phyloP scores from a whole-genome alignment of 2,888 invertebrate genomes.

The Eumacrocentrus americanus region DNA sequence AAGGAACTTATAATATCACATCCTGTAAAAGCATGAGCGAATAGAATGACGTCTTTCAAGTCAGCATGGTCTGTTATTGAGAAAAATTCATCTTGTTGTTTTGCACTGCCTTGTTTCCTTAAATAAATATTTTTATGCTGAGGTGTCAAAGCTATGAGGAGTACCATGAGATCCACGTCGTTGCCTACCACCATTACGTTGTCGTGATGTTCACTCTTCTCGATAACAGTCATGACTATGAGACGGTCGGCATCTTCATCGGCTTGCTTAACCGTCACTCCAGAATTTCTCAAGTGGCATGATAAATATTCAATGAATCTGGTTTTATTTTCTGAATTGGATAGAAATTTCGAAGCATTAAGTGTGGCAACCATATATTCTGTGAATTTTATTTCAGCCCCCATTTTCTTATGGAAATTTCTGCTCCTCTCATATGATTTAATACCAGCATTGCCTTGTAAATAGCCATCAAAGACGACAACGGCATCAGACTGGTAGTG shows the following conservation, averaged over 20 bases:
- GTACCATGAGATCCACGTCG: constrained; percentile 20
- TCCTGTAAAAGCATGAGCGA: no score
- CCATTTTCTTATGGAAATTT: no score
- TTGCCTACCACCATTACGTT: constrained; percentile 19
- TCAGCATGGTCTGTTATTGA: neutral
- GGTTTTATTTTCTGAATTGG: constrained; percentile 30
- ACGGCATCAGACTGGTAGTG: constrained; percentile 6
- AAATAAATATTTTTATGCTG: no score
- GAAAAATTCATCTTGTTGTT: no score
- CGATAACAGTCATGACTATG: constrained; percentile 28
- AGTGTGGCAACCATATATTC: constrained; percentile 20
- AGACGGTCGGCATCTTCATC: constrained; percentile 30
- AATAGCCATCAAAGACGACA: constrained; percentile 29
- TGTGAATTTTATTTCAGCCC: constrained; percentile 18
- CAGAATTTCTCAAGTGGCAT: constrained; percentile 1
- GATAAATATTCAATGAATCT: no score
- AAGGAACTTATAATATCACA: neutral
- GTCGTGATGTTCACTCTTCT: neutral
- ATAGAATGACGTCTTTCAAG: neutral
- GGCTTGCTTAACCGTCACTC: constrained; percentile 24
- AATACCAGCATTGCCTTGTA: constrained; percentile 4
- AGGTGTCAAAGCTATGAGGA: constrained; percentile 16
- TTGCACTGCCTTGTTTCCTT: no score
- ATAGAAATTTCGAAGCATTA: constrained; percentile 28
- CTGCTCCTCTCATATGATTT: constrained; percentile 19